These are phyloP conservation scores for Tenodera sinensis DNA, from an alignment of 2,888 invertebrate genomes.

Conservation along the genomic window DNA sequence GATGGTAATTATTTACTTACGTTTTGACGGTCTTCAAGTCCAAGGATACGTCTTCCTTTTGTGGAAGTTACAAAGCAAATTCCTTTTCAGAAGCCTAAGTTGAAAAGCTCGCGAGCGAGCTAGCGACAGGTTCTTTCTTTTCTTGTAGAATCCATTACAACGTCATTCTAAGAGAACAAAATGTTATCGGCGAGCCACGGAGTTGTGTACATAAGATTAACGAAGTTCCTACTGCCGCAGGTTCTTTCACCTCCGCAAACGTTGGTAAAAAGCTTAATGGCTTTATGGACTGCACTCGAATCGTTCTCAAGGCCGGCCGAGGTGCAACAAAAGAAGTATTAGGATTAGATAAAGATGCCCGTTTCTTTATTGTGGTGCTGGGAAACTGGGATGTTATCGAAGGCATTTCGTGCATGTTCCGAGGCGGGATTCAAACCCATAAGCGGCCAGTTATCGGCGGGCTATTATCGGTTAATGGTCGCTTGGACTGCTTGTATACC, in stretches of 20 bases:
- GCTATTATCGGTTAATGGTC: not conserved
- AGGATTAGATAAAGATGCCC: not conserved
- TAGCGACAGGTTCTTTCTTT: not conserved
- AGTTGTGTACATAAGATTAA: not conserved
- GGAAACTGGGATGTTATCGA: not conserved
- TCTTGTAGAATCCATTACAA: not conserved
- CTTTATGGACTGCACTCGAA: not conserved
- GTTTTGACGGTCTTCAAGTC: not conserved
- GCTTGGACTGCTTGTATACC: not conserved
- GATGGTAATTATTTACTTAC: not conserved
- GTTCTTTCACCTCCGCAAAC: not conserved
- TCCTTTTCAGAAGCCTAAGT: not conserved
- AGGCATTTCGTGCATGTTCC: not conserved
- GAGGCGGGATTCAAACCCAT: not conserved
- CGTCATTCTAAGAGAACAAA: not conserved
- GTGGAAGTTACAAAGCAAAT: not conserved
- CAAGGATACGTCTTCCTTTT: not conserved
- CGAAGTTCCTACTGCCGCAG: not conserved
- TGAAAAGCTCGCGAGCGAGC: not conserved
- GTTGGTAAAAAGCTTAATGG: not conserved
- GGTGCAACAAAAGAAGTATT: not conserved
- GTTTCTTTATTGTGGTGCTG: not conserved
- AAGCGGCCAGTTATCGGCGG: not conserved
- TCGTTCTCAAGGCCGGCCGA: not conserved
- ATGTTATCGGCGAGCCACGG: not conserved